Percentiles rank a stretch among this genome's conserved stretches.
Conservation (phyloP, 53 echinoderm and acorn worm species). For the Echinometra lucunter region DNA sequence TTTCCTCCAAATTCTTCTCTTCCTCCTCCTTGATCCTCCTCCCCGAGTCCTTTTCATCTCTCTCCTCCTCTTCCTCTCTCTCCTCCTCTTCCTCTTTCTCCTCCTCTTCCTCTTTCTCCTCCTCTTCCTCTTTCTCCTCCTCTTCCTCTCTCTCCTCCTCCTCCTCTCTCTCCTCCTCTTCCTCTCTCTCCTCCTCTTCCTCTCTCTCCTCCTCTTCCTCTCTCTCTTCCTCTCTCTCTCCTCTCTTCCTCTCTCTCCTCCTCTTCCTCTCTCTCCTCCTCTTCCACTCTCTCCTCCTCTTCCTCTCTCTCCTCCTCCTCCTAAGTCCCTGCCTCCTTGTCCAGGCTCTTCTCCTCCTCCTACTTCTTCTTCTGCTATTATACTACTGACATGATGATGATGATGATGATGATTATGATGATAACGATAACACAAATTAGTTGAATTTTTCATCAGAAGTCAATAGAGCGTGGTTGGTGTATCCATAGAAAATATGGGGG, state of each 20-base stretch:
- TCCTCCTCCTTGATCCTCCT: too few relatives aligned
- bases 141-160: background rate
- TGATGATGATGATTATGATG: too few relatives aligned
- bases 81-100: background rate
- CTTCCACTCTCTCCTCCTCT: too few relatives aligned
- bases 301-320: too few relatives aligned
- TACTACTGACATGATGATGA: too few relatives aligned
- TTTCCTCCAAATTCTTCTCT: background rate
- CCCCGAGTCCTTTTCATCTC: background rate
- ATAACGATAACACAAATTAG: too few relatives aligned
- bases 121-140: background rate
- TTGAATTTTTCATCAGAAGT: too few relatives aligned
- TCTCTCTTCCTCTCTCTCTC: background rate
- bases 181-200: background rate
- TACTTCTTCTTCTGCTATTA: too few relatives aligned
- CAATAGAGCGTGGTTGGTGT: too few relatives aligned
- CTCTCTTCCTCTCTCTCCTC: background rate
- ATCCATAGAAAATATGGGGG: too few relatives aligned
- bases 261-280: background rate
- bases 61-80: background rate
- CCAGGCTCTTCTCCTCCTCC: too few relatives aligned
- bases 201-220: background rate
- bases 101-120: background rate
- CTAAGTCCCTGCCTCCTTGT: too few relatives aligned
- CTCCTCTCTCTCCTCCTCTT: background rate